A percentile compares a stretch with the other conserved stretches of the same genome.
Evolutionary conservation across 2,888 invertebrate genomes (phyloP).

Genomic region (Kryphioiulus occultus): DNA sequence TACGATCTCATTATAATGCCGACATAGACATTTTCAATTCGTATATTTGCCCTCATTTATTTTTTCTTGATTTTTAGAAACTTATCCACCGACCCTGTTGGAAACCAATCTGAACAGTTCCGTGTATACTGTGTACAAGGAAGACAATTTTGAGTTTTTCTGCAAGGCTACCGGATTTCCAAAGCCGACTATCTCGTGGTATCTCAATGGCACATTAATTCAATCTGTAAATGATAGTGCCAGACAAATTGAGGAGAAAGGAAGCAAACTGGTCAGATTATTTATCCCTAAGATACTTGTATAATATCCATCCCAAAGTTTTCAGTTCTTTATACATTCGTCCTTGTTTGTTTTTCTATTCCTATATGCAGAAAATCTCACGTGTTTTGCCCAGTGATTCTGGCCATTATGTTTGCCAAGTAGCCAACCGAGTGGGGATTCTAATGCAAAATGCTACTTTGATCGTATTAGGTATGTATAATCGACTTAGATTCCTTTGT

Average conservation of each 20-base stretch:
- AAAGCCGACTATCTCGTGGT: slow-evolving; percentile 42
- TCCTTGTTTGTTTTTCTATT: slow-evolving; percentile 5
- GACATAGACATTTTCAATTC: background rate
- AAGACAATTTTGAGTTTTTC: slow-evolving; percentile 49
- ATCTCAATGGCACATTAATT: slow-evolving; percentile 42
- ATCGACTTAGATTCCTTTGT: background rate
- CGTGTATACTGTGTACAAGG: slow-evolving; percentile 44
- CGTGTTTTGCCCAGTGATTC: slow-evolving; percentile 49
- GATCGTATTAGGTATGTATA: slow-evolving; percentile 54
- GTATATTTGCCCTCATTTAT: background rate
- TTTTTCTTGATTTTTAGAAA: slow-evolving; percentile 37
- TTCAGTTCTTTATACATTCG: background rate
- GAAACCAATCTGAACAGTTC: slow-evolving; percentile 51
- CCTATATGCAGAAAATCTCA: slow-evolving; percentile 29
- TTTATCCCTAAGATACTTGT: no score
- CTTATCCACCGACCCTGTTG: slow-evolving; percentile 29
- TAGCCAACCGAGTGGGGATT: slow-evolving; percentile 55
- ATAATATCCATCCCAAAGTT: background rate
- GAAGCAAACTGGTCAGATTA: slow-evolving; percentile 45
- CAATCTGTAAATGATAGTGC: slow-evolving; percentile 48
- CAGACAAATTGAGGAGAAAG: slow-evolving; percentile 21
- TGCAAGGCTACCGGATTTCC: slow-evolving; percentile 43
- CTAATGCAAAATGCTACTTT: slow-evolving; percentile 53
- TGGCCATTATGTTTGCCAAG: slow-evolving; percentile 56
- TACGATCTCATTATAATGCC: no score